phyloP scores from a whole-genome alignment of 2,113 vertebrate species.

The Zosterops borbonicus region DNA sequence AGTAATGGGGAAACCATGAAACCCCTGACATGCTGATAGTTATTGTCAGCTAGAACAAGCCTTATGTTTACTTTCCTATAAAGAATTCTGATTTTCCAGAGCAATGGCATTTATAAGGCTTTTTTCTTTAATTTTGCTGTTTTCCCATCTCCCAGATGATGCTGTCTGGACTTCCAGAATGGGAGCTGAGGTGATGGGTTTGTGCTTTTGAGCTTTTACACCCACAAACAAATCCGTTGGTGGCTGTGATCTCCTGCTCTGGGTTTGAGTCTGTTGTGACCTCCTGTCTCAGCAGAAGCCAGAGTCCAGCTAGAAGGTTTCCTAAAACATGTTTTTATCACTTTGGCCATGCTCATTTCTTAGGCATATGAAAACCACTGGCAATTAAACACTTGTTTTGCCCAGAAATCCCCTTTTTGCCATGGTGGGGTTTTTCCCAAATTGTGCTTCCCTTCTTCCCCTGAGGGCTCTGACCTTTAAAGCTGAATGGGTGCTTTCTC shows the following conservation, averaged over 20 bases:
- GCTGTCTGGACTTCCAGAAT: not conserved
- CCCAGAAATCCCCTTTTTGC: not conserved
- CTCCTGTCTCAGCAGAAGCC: not conserved
- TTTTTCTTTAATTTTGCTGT: not conserved
- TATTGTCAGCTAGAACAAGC: not conserved
- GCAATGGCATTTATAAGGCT: not conserved
- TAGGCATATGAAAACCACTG: not conserved
- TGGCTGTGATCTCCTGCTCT: not conserved
- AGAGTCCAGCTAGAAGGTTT: not conserved
- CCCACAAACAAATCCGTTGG: not conserved
- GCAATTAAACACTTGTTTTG: not conserved
- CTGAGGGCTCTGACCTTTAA: not conserved
- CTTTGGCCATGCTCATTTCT: not conserved
- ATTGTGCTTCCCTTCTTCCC: accelerated
- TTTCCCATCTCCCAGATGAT: not conserved
- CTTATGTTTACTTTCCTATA: not conserved
- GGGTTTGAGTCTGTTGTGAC: not conserved
- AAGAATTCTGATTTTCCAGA: not conserved
- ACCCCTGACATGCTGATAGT: not conserved
- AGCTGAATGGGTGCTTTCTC: not conserved
- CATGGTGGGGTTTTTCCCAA: not conserved
- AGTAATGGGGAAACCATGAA: not conserved
- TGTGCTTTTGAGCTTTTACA: not conserved
- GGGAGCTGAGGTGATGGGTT: not conserved
- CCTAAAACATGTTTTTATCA: not conserved